A percentile compares a stretch with the other conserved stretches of the same genome.
Conservation (phyloP, 2,888 invertebrate species). For the Hemicrepidius hirtus region DNA sequence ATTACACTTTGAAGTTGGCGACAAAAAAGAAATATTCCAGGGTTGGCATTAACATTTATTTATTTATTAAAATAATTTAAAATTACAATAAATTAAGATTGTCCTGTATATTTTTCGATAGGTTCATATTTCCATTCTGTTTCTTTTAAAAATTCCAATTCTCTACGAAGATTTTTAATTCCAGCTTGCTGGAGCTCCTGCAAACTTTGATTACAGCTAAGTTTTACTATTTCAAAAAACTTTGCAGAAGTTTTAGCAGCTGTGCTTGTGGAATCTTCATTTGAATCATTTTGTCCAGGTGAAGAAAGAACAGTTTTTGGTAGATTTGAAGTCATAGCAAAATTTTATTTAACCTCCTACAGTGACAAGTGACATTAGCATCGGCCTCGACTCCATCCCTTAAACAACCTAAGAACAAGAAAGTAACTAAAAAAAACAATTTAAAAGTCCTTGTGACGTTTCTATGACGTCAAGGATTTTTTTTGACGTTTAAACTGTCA, state of each 20-base stretch:
- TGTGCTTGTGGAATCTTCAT: conserved; percentile 56
- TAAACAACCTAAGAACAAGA: too few relatives aligned
- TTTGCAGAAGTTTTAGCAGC: conserved; percentile 61
- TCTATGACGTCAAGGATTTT: background rate
- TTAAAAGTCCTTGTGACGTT: conserved; percentile 1
- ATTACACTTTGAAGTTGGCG: conserved; percentile 23
- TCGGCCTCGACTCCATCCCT: too few relatives aligned
- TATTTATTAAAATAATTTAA: too few relatives aligned
- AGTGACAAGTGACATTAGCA: too few relatives aligned
- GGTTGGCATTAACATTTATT: background rate
- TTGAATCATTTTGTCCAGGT: conserved; percentile 59
- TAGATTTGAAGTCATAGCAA: conserved; percentile 61
- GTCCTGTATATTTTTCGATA: conserved; percentile 80
- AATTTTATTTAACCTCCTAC: background rate
- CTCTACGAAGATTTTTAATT: conserved; percentile 82
- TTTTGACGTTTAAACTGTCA: conserved; percentile 7
- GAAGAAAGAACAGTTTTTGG: conserved; percentile 62
- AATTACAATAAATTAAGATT: conserved; percentile 64
- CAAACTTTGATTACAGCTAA: conserved; percentile 62
- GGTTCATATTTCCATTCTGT: conserved; percentile 88
- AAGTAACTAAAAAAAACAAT: too few relatives aligned
- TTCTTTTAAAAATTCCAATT: conserved; percentile 84
- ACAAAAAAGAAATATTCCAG: background rate
- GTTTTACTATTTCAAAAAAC: conserved; percentile 65
- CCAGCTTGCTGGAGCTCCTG: conserved; percentile 83